Percentiles rank a stretch among this genome's conserved stretches.
These are phyloP conservation scores for Allophyes oxyacanthae DNA, from an alignment of 2,888 invertebrate species.

Conservation along the genomic window DNA sequence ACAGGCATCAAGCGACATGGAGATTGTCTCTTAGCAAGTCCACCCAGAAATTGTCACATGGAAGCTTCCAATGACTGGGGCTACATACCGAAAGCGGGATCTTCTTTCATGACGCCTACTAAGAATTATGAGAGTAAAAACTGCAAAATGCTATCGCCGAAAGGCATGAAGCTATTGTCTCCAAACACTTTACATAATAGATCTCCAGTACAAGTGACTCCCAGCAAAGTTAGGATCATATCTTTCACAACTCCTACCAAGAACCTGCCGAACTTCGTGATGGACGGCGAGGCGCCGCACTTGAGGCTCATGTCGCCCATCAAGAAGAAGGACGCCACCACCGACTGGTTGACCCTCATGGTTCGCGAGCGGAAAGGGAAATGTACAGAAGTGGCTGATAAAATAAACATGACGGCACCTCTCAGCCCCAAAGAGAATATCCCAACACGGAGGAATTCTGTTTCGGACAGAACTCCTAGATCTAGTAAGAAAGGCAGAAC, in stretches of 20 bases:
- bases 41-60: conserved; percentile 50
- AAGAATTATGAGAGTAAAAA: conserved; percentile 70
- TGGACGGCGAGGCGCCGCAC: conserved; percentile 94
- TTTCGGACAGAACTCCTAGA: conserved; percentile 70
- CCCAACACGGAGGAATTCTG: conserved; percentile 68
- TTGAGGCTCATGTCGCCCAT: conserved; percentile 92
- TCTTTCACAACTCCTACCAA: conserved; percentile 89
- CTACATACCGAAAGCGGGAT: conserved; percentile 68
- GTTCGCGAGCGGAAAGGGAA: conserved; percentile 63
- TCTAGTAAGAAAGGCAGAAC: conserved; percentile 67
- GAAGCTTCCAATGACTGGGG: conserved; percentile 64
- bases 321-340: conserved; percentile 90
- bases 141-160: conserved; percentile 70
- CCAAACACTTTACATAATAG: conserved; percentile 51
- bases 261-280: conserved; percentile 93
- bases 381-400: conserved; percentile 35
- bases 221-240: conserved; percentile 64
- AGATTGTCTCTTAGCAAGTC: conserved; percentile 62
- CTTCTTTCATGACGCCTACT: conserved; percentile 77
- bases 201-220: conserved; percentile 66
- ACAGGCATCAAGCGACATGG: conserved; percentile 73
- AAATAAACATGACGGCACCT: conserved; percentile 45
- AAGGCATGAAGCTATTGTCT: conserved; percentile 64
- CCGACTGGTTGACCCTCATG: conserved; percentile 91
- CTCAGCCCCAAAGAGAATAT: conserved; percentile 71